Conservation (phyloP, 2,797 vertebrate genomes). For the Galago senegalensis region DNA sequence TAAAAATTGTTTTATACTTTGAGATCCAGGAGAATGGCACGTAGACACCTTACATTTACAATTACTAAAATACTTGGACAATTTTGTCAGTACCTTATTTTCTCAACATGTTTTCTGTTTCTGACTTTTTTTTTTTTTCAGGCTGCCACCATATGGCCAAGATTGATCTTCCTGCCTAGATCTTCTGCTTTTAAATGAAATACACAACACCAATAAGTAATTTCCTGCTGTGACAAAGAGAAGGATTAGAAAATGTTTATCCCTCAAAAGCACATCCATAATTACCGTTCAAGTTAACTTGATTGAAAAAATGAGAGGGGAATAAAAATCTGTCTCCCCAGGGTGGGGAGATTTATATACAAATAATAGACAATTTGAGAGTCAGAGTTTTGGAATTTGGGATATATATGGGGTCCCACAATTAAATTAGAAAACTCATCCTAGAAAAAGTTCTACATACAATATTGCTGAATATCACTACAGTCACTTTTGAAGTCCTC, state of each 20-base stretch:
- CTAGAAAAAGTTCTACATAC: no score
- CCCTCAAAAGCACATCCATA: constrained; percentile 26
- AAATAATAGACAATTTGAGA: not conserved
- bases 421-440: no score
- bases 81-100: constrained; percentile 67
- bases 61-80: not conserved
- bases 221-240: constrained; percentile 71
- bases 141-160: constrained; percentile 80
- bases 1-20: not conserved
- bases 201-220: constrained; percentile 71
- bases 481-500: no score
- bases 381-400: not conserved
- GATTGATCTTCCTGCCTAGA: constrained; percentile 77
- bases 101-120: constrained; percentile 70
- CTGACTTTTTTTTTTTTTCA: constrained; percentile 62
- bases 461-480: no score
- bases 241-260: constrained; percentile 68
- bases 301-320: not conserved
- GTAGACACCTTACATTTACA: not conserved
- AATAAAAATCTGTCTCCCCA: not conserved
- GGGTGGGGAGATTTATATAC: not conserved
- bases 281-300: constrained; percentile 48
- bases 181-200: constrained; percentile 78
- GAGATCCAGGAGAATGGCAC: not conserved
- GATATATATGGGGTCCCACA: no score